These are phyloP conservation scores for Gobio gobio DNA, from an alignment of 2,113 vertebrate genomes.

Conservation along the genomic window DNA sequence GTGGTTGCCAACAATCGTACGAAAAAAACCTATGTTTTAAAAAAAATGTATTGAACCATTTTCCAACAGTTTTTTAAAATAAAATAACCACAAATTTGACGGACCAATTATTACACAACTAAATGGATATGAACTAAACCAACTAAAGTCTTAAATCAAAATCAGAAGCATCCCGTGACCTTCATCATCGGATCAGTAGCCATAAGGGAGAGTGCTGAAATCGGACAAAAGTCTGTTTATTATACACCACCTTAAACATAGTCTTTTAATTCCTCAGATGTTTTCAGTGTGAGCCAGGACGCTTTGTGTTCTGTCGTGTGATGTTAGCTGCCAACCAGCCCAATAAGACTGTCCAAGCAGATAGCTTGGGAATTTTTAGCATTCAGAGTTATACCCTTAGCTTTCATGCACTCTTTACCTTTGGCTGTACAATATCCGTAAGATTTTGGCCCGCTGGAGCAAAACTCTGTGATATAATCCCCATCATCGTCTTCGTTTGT, in stretches of 20 bases:
- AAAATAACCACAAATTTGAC: too few relatives aligned
- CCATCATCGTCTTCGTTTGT: neutral
- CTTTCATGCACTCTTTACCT: neutral
- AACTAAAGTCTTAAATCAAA: too few relatives aligned
- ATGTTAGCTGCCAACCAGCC: neutral
- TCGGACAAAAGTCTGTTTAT: neutral
- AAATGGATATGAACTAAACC: too few relatives aligned
- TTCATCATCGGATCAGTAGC: too few relatives aligned
- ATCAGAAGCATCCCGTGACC: too few relatives aligned
- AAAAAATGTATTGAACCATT: too few relatives aligned
- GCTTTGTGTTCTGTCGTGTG: neutral
- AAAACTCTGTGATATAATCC: neutral
- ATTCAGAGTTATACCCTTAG: neutral
- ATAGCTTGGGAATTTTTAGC: neutral
- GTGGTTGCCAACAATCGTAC: too few relatives aligned
- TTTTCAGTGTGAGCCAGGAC: neutral
- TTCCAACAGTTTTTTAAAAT: too few relatives aligned
- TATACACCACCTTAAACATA: neutral
- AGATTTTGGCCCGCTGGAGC: neutral
- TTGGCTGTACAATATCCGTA: neutral
- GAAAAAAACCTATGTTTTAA: too few relatives aligned
- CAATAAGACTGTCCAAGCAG: neutral
- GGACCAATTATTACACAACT: too few relatives aligned
- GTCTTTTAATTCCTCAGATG: too few relatives aligned
- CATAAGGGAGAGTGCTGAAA: too few relatives aligned